A percentile compares a stretch with the other conserved stretches of the same genome.
Conservation (phyloP, 2,113 vertebrate genomes). For the Vicugna pacos region DNA sequence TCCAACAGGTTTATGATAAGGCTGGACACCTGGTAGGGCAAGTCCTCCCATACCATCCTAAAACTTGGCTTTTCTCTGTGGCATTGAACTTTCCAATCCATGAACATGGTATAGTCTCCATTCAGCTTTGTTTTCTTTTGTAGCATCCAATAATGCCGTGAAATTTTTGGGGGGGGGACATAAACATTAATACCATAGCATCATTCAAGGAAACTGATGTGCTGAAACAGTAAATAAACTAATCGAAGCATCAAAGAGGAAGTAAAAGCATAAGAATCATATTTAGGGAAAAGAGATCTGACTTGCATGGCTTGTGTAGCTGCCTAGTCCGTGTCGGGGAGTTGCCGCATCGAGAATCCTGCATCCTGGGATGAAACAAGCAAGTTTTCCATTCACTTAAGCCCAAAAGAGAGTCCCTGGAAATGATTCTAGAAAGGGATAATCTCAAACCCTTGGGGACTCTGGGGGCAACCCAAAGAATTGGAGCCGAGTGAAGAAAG, state of each 20-base stretch:
- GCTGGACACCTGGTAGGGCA: not conserved
- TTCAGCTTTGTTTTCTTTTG: not conserved
- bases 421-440: not conserved
- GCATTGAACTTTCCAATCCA: not conserved
- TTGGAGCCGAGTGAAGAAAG: not conserved
- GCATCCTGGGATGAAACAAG: not conserved
- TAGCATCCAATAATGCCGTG: not conserved
- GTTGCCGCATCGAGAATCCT: not conserved
- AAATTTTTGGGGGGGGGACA: not conserved
- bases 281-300: not conserved
- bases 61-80: not conserved
- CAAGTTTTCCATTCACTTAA: not conserved
- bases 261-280: not conserved
- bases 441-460: not conserved
- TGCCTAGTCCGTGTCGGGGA: accelerated
- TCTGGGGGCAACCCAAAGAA: not conserved
- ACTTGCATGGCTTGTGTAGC: not conserved
- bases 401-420: not conserved
- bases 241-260: not conserved
- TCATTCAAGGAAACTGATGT: not conserved
- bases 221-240: not conserved
- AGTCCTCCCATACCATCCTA: not conserved
- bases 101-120: not conserved
- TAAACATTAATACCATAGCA: not conserved
- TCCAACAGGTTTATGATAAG: not conserved